Conservation (phyloP, 2,888 invertebrate genomes). For the Andrena bucephala region DNA sequence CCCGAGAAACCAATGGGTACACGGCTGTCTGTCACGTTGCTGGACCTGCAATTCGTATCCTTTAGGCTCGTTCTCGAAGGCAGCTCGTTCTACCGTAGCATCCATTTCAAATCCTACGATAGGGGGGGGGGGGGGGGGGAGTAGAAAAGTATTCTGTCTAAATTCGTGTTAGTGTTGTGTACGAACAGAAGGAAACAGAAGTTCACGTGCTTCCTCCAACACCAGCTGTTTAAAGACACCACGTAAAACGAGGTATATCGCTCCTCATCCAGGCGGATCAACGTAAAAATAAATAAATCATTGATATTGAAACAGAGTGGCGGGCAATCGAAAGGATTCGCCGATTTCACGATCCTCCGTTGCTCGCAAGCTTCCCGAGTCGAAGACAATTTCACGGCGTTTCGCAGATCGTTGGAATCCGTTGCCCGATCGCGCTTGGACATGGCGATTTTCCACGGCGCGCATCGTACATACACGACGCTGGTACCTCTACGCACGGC, state of each 20-base stretch:
- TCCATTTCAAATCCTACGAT: too few relatives aligned
- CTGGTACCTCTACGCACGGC: conserved; percentile 26
- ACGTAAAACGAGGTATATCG: too few relatives aligned
- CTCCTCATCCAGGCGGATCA: neutral
- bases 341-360: conserved; percentile 34
- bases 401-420: conserved; percentile 26
- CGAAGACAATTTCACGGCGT: conserved; percentile 58
- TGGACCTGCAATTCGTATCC: neutral
- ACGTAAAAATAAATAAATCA: neutral
- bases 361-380: conserved; percentile 19
- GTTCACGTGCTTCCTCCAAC: too few relatives aligned
- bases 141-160: too few relatives aligned
- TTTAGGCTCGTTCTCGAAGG: neutral
- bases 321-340: neutral
- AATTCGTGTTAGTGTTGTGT: too few relatives aligned
- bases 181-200: too few relatives aligned
- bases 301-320: conserved; percentile 7
- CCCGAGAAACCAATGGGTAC: conserved; percentile 54
- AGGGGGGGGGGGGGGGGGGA: too few relatives aligned
- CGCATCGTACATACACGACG: conserved; percentile 12
- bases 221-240: too few relatives aligned
- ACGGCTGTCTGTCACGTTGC: conserved; percentile 56
- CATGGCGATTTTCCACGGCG: conserved; percentile 60
- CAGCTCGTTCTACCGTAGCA: too few relatives aligned
- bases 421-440: conserved; percentile 35